These are phyloP conservation scores for Smithornis capensis DNA, from an alignment of 2,113 vertebrate genomes.

Conservation along the genomic window DNA sequence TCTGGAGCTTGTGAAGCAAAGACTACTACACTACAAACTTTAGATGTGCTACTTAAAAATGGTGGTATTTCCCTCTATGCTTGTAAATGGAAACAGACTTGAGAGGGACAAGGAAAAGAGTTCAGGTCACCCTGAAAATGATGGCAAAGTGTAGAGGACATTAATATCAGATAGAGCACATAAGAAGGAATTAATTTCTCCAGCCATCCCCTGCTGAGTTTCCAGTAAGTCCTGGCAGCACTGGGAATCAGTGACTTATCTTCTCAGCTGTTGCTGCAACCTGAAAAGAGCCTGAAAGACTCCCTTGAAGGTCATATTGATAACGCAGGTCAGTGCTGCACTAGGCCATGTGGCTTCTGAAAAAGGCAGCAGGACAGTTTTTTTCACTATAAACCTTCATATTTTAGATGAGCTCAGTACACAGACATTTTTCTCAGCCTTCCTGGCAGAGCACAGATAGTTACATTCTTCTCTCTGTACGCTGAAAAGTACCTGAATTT, in stretches of 20 bases:
- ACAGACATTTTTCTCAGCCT: neutral
- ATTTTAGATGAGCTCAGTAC: neutral
- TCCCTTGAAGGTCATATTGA: neutral
- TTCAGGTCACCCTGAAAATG: neutral
- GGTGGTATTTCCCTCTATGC: neutral
- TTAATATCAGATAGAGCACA: neutral
- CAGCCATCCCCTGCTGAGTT: neutral
- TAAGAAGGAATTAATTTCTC: neutral
- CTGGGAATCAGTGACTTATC: neutral
- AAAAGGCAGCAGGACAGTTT: neutral
- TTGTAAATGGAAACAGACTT: neutral
- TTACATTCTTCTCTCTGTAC: neutral
- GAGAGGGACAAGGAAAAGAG: neutral
- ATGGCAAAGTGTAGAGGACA: neutral
- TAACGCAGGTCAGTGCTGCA: neutral
- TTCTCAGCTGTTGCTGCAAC: constrained; percentile 42
- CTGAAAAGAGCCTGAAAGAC: neutral
- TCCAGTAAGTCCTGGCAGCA: constrained; percentile 17
- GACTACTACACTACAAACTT: neutral
- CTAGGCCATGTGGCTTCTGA: neutral
- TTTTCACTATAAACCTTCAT: neutral
- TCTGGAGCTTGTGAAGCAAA: neutral
- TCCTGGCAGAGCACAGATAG: neutral
- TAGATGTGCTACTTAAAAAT: neutral
- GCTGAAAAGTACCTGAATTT: neutral